Evolutionary conservation across 2,888 invertebrate species (phyloP).

Genomic region (Macrostomum cliftonense): DNA sequence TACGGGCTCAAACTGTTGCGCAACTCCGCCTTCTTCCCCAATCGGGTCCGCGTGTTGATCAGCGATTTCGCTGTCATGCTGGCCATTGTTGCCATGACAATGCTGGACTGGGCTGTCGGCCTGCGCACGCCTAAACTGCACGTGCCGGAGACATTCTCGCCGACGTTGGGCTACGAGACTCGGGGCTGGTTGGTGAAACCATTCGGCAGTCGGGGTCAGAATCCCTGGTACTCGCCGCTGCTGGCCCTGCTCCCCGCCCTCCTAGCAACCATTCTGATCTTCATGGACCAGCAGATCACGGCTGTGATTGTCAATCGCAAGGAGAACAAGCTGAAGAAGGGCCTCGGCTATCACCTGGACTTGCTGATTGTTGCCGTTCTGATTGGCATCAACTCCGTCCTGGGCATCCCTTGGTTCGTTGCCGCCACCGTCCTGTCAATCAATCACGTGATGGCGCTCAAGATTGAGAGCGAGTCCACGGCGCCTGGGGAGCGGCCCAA

Average conservation of each 20-base stretch:
- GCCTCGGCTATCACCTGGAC: slow-evolving; percentile 86
- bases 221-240: slow-evolving; percentile 60
- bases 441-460: slow-evolving; percentile 16
- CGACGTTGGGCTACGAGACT: slow-evolving; percentile 25
- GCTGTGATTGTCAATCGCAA: slow-evolving; percentile 93
- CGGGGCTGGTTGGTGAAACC: slow-evolving; percentile 36
- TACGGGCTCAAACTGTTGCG: slow-evolving; percentile 74
- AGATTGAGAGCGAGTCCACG: slow-evolving; percentile 13
- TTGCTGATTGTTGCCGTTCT: slow-evolving; percentile 67
- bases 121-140: slow-evolving; percentile 72
- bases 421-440: slow-evolving; percentile 17
- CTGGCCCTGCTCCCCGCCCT: slow-evolving; percentile 74
- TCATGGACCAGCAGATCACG: slow-evolving; percentile 99
- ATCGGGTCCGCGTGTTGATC: slow-evolving; percentile 66
- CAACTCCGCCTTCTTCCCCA: slow-evolving; percentile 74
- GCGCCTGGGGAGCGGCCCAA: slow-evolving; percentile 16
- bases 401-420: slow-evolving; percentile 45
- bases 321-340: slow-evolving; percentile 90
- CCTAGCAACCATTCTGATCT: slow-evolving; percentile 81
- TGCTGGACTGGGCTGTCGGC: slow-evolving; percentile 57
- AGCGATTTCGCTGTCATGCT: slow-evolving; percentile 88
- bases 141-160: slow-evolving; percentile 56
- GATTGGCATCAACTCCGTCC: slow-evolving; percentile 66
- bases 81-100: slow-evolving; percentile 70
- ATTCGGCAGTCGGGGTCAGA: slow-evolving; percentile 12